phyloP scores from a whole-genome alignment of 2,113 vertebrate genomes.

The Toxotes chatareus region DNA sequence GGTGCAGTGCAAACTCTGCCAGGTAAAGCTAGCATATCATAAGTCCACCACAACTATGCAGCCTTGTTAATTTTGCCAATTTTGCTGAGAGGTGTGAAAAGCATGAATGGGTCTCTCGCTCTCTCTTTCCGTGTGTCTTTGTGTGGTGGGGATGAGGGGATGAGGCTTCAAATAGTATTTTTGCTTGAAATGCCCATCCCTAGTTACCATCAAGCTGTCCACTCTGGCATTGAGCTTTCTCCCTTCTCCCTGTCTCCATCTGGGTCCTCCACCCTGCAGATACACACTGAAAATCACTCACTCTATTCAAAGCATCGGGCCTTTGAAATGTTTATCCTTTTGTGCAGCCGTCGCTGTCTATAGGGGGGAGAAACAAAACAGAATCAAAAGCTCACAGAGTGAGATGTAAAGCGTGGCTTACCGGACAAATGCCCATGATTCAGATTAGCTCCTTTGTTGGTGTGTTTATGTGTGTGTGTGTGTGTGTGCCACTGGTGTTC shows the following conservation, averaged over 20 bases:
- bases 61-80: slow-evolving; percentile 47
- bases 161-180: too few species aligned
- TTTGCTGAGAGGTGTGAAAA: too few species aligned
- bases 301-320: slow-evolving; percentile 69
- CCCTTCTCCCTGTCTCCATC: slow-evolving; percentile 76
- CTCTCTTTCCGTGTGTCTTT: too few species aligned
- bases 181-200: too few species aligned
- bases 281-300: slow-evolving; percentile 76
- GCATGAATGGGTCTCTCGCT: too few species aligned
- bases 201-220: slow-evolving; percentile 75
- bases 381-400: slow-evolving; percentile 73
- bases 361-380: slow-evolving; percentile 53
- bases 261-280: slow-evolving; percentile 74
- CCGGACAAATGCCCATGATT: slow-evolving; percentile 80
- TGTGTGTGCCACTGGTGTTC: slow-evolving; percentile 54
- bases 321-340: slow-evolving; percentile 83
- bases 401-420: slow-evolving; percentile 73
- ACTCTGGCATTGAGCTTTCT: slow-evolving; percentile 74
- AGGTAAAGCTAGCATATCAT: too few species aligned
- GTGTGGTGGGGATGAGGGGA: too few species aligned
- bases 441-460: slow-evolving; percentile 77
- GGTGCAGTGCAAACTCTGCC: too few species aligned
- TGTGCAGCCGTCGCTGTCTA: slow-evolving; percentile 62
- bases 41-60: slow-evolving; percentile 38
- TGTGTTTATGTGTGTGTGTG: slow-evolving; percentile 35